phyloP scores from a whole-genome alignment of 2,797 vertebrate genomes.

The Garrulus glandarius region DNA sequence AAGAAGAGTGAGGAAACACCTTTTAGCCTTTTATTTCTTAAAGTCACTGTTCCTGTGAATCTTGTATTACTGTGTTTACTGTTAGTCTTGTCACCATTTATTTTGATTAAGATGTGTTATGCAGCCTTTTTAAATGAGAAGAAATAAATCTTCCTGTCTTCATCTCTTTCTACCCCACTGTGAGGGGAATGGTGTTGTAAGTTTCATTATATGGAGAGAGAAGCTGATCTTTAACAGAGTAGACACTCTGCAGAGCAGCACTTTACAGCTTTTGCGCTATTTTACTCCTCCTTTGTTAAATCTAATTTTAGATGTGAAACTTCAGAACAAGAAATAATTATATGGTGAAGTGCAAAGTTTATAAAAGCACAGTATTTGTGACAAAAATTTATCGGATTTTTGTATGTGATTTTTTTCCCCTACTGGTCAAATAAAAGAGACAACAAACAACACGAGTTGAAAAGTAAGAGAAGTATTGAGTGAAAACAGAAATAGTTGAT shows the following conservation, averaged over 20 bases:
- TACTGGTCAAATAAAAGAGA: background rate
- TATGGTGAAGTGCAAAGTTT: background rate
- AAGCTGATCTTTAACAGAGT: background rate
- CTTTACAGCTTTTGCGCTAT: background rate
- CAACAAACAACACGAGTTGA: rapidly evolving
- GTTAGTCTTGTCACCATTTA: background rate
- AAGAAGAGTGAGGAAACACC: background rate
- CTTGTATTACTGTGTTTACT: background rate
- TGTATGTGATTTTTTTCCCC: background rate
- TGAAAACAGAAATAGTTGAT: background rate
- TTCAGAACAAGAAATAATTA: background rate
- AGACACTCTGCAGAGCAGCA: background rate
- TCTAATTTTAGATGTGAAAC: background rate
- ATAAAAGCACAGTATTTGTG: background rate
- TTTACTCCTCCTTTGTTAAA: background rate
- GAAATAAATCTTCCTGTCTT: slow-evolving; percentile 17
- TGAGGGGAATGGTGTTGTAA: background rate
- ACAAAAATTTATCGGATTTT: rapidly evolving
- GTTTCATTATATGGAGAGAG: background rate
- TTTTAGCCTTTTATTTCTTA: background rate
- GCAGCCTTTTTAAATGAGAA: background rate
- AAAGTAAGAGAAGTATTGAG: background rate
- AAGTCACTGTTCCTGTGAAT: background rate
- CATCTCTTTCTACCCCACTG: background rate
- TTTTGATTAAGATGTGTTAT: slow-evolving; percentile 13